phyloP scores from a whole-genome alignment of 2,888 invertebrate genomes.

The Idaea biselata region DNA sequence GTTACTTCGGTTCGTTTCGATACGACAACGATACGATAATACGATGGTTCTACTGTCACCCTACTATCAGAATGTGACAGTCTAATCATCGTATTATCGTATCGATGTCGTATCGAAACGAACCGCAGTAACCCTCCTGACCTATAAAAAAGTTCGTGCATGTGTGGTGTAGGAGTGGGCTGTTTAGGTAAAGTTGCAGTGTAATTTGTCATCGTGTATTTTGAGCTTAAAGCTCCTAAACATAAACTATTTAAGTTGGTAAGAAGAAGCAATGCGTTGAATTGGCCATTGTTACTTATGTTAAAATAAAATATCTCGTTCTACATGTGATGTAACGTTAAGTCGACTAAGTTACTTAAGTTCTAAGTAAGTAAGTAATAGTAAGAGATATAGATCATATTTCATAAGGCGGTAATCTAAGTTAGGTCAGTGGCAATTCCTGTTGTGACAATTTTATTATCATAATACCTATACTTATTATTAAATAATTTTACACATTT shows the following conservation, averaged over 20 bases:
- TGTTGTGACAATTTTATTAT: constrained; percentile 75
- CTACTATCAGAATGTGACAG: too few relatives aligned
- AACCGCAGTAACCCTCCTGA: too few relatives aligned
- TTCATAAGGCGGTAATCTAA: constrained; percentile 55
- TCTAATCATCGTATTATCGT: too few relatives aligned
- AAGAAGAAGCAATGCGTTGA: constrained; percentile 52
- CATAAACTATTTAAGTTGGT: constrained; percentile 27
- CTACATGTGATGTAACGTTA: constrained; percentile 78
- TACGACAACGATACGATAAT: too few relatives aligned
- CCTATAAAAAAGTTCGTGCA: too few relatives aligned
- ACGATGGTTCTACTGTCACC: too few relatives aligned
- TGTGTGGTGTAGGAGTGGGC: too few relatives aligned
- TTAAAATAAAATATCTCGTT: constrained; percentile 69
- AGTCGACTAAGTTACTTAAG: constrained; percentile 60
- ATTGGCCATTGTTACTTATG: constrained; percentile 69
- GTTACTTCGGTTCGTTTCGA: too few relatives aligned
- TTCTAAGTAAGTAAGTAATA: constrained; percentile 45
- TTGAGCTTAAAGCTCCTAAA: too few relatives aligned
- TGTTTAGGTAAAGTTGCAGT: too few relatives aligned
- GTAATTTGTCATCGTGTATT: too few relatives aligned
- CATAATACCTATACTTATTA: constrained; percentile 48
- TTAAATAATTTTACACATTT: constrained; percentile 75
- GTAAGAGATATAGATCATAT: constrained; percentile 44
- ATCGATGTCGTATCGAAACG: too few relatives aligned
- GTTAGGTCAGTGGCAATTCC: constrained; percentile 67